Evolutionary conservation across 2,113 vertebrate genomes (phyloP).

Genomic region (Sturnira hondurensis): DNA sequence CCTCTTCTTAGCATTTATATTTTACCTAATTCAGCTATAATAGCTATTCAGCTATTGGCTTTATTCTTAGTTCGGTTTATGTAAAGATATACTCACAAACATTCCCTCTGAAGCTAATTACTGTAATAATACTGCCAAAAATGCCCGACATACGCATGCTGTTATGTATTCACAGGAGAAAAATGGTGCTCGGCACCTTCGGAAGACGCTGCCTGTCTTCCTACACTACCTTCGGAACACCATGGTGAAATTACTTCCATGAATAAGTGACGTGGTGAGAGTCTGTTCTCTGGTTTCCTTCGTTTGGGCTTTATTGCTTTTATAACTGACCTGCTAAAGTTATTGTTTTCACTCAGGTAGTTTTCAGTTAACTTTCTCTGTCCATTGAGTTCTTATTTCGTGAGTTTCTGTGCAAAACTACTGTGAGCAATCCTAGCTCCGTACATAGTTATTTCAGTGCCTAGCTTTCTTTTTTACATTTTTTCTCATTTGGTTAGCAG

Average conservation of each 20-base stretch:
- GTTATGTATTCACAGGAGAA: background rate
- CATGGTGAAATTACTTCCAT: background rate
- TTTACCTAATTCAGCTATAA: background rate
- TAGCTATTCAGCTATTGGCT: background rate
- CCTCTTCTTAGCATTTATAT: background rate
- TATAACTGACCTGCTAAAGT: background rate
- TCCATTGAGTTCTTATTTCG: background rate
- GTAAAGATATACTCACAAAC: background rate
- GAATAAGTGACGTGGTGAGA: background rate
- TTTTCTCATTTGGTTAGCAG: background rate
- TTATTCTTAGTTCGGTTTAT: background rate
- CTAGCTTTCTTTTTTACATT: background rate
- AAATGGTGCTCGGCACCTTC: background rate
- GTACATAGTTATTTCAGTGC: background rate
- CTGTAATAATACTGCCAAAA: background rate
- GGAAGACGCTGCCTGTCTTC: background rate
- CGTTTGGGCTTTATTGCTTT: background rate
- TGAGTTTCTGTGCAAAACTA: background rate
- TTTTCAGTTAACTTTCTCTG: background rate
- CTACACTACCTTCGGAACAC: background rate
- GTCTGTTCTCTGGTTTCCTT: background rate
- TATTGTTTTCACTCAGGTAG: background rate
- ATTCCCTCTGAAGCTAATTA: background rate
- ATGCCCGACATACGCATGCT: background rate
- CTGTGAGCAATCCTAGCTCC: background rate